Conservation (phyloP, 2,113 vertebrate genomes). For the Callorhinus ursinus region DNA sequence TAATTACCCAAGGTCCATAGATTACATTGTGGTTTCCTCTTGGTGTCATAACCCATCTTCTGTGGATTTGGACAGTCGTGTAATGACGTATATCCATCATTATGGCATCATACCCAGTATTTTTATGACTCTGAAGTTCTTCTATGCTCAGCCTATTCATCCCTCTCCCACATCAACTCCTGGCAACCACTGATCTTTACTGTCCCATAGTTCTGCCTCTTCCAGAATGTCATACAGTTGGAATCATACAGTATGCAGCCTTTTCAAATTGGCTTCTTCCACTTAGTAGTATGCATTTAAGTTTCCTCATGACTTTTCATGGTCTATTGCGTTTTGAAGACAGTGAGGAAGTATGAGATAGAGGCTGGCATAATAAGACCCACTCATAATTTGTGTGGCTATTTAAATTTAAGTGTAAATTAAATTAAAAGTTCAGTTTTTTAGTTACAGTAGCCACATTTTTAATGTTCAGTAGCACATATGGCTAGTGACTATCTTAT, state of each 20-base stretch:
- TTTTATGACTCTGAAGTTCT: background rate
- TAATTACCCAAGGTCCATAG: background rate
- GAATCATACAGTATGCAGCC: background rate
- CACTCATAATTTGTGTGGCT: background rate
- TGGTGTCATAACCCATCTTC: background rate
- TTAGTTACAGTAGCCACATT: background rate
- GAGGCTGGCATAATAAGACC: background rate
- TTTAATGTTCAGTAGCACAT: background rate
- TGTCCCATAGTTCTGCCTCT: background rate
- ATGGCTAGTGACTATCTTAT: background rate
- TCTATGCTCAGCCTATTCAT: background rate
- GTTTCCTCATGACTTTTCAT: background rate
- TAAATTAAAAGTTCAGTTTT: background rate
- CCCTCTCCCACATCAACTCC: background rate
- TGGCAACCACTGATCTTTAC: background rate
- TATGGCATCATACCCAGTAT: background rate
- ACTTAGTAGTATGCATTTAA: background rate
- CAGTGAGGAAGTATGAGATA: background rate
- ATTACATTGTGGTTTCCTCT: background rate
- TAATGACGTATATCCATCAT: background rate
- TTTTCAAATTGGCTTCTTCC: background rate
- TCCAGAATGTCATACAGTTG: background rate
- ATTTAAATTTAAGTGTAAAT: conserved; percentile 44
- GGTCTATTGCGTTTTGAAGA: background rate
- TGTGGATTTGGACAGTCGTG: background rate